Percentiles rank a stretch among this genome's conserved stretches.
Conservation (phyloP, 2,113 vertebrate species). For the Archocentrus centrarchus region DNA sequence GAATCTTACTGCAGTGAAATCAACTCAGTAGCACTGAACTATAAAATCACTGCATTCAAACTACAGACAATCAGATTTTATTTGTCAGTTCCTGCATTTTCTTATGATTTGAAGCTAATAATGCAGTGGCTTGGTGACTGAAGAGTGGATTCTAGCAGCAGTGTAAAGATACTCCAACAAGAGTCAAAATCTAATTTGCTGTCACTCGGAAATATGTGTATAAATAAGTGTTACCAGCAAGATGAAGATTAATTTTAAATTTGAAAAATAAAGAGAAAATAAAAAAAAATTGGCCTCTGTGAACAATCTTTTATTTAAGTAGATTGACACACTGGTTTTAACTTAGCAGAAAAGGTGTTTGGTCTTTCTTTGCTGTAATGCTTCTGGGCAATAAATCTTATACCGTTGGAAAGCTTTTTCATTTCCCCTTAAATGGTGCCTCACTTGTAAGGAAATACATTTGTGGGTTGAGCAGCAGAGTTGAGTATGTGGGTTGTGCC, state of each 20-base stretch:
- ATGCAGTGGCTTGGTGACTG: background rate
- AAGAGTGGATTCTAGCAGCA: background rate
- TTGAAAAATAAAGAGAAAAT: background rate
- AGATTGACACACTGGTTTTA: background rate
- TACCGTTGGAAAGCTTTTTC: no score
- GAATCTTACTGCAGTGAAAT: slow-evolving; percentile 55
- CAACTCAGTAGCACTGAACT: slow-evolving; percentile 12
- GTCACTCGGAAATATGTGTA: background rate
- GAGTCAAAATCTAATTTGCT: background rate
- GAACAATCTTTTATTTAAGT: background rate
- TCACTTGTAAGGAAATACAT: no score
- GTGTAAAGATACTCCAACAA: background rate
- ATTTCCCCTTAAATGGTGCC: no score
- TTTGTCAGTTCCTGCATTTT: background rate
- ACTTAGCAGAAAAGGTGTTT: background rate
- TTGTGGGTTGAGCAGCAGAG: no score
- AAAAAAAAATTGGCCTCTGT: background rate
- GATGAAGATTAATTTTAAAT: background rate
- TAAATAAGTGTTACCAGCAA: background rate
- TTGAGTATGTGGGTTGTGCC: no score
- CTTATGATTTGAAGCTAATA: background rate
- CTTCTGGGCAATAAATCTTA: no score
- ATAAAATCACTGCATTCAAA: slow-evolving; percentile 22
- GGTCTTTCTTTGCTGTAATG: no score
- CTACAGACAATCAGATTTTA: slow-evolving; percentile 12